Conservation (phyloP, 2,888 invertebrate species). For the Drosophila maculinotata region DNA sequence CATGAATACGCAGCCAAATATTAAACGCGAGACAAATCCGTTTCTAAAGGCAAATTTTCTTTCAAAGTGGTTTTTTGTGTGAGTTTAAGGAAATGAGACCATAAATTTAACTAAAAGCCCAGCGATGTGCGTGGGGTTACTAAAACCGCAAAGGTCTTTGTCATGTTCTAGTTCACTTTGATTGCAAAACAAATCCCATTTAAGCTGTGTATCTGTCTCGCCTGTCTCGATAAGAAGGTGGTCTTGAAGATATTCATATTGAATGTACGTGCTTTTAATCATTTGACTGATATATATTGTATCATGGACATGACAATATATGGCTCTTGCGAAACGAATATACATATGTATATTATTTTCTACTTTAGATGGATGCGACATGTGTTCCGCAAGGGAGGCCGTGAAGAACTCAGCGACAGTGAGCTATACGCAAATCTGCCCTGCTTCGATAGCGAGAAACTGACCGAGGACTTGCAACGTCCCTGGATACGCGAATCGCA, state of each 20-base stretch:
- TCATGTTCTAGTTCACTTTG: background rate
- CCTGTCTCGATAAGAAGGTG: slow-evolving; percentile 29
- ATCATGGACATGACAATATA: background rate
- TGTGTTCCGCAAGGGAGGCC: slow-evolving; percentile 75
- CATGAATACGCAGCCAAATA: slow-evolving; percentile 67
- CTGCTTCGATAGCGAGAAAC: slow-evolving; percentile 85
- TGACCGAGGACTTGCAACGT: slow-evolving; percentile 84
- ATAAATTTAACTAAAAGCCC: background rate
- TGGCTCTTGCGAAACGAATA: too few relatives aligned
- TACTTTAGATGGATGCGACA: slow-evolving; percentile 78
- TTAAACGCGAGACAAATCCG: slow-evolving; percentile 86
- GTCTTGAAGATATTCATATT: background rate
- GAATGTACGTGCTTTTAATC: too few relatives aligned
- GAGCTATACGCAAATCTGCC: slow-evolving; percentile 79
- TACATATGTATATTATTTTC: background rate
- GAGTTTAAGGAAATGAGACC: too few relatives aligned
- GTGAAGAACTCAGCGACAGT: slow-evolving; percentile 64
- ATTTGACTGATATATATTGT: too few relatives aligned
- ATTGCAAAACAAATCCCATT: slow-evolving; percentile 24
- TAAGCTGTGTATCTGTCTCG: slow-evolving; percentile 11
- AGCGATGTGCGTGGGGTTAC: too few relatives aligned
- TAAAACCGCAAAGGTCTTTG: background rate
- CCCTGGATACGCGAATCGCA: slow-evolving; percentile 84
- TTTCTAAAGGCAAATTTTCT: slow-evolving; percentile 88
- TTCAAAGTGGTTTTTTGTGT: slow-evolving; percentile 89